Base-by-base conservation (phyloP, 2,797 vertebrate species). In the Poeciliopsis gracilis region DNA sequence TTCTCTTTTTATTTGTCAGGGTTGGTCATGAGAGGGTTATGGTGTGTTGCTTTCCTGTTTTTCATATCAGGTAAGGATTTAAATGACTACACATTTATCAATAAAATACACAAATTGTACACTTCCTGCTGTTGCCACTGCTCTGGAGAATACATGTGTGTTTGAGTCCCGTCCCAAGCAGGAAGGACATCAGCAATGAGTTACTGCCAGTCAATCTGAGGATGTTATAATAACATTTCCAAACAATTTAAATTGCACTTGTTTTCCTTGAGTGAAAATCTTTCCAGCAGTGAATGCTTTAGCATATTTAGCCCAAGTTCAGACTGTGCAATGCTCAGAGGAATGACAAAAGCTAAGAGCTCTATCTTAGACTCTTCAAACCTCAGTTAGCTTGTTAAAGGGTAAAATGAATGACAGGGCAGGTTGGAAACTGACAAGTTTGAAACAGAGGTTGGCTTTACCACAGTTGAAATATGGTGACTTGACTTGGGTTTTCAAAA, bases 1-100 rank as follows among this genome's bases (percentile, higher is more conserved):
- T 51, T 84, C 66, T 67, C 47, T 82, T 76, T 69, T 80, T 72
- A 41, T 11, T 81, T 78, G 77, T 78, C 76, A 82, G 47, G 36
- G 66, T 23, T 55, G 53, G 70, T 61, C 74, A 80, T 76, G 70
- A 71, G 71, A 79, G 47, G 20, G 47, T 71, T 79, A 46, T 2
- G 6, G 47, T 49, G 18, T 23, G 41, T 67, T 43, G 8, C 63
- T 41, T 67, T 41, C 16, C 20, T 18, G 15, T 67, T 43, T 43
- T 69, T 43, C 23, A 15, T n/a, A 2, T n/a, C 38, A 43, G 11
- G 43, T 43, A 43, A 69, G 23, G 23, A 11, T 43, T 69, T 69
- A 10, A 41, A 2, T 10, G 63, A 38, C 33, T 23, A 41, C 36
- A 23, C 33, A 66, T 25, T 45, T 70, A 45, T n/a, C 33, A 41